Base-by-base conservation (phyloP, 2,113 vertebrate species). In the Pachypanchax playfairii region DNA sequence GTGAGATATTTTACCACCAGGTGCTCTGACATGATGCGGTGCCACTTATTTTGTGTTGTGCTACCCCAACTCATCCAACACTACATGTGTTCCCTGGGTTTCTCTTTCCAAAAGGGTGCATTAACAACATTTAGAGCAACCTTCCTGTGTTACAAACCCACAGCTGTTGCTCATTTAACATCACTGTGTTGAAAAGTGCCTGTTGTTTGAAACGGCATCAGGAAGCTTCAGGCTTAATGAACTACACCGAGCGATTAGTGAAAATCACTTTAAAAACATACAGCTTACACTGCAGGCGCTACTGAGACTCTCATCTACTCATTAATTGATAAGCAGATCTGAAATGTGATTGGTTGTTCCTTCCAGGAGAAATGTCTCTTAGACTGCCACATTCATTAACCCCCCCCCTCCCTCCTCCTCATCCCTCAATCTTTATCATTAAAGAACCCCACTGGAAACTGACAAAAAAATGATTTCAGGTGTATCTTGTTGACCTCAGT, bases 251-350 rank as follows among this genome's bases (percentile, higher is more conserved):
- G 61, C 42, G 52, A 84, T 80, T 69, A 80, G 61, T 72, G 48
- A 33, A 51, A 51, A 51, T 51, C 48, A 67, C 65, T 64, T 56
- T 56, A 21, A 33, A 21, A 65, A 75, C 55, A 69, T 58, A 38
- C 12, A 71, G 53, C 52, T 55, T 43, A 64, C 73, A 17, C 84
- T 64, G 72, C 60, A 56, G 72, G 68, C 63, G 6, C 52, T 51
- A 57, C 36, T 44, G 36, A 64, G 59, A 79, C 63, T 69, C 54
- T 70, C 78, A 75, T 79, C 73, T 70, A 25, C 69, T 86, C 75
- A 85, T 80, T 82, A 84, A 80, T 82, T 77, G 67, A 84, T 82
- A 48, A 79, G 77, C 50, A 70, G 70, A 83, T 80, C 62, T 77
- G 53, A 58, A 51, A 73, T 1, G 4, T 68, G 72, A 86, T 80